Evolutionary conservation across 1,140 invertebrate genomes (phyloP), one percentile per base, ranked within the genome.

Genomic region (Brachionus rotundiformis): DNA sequence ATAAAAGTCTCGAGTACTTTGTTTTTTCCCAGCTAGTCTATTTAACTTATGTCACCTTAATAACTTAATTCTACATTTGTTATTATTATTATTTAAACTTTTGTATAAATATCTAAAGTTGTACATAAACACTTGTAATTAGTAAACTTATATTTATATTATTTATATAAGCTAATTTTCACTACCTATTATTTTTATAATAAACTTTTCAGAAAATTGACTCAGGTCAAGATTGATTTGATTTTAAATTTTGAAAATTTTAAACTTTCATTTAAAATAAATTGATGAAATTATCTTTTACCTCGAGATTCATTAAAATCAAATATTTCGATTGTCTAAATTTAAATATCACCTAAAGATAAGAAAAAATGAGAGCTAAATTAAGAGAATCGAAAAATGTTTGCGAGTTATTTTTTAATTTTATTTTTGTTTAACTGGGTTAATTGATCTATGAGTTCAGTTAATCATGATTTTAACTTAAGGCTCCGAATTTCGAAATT

Each of bases 381-480:
- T 54, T 54, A 8, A 54, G 47, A 54, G 19, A 19, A 19, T 54
- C 1, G n/a, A 54, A 54, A 54, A 54, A 54, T 54, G 39, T 49
- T 54, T 36, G 29, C 33, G 29, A 36, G 31, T 68, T 68, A 19
- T 39, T 68, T 68, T 68, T 68, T 19, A 27, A 27, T 33, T 36
- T 68, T 2, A 13, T 36, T 36, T 68, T n/a, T 19, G 29, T 19
- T 36, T 68, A 16, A 68, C 63, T 68, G 63, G 63, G 63, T 68
- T 68, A 68, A 68, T 68, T 68, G 29, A 36, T 29, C 33, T 54
- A n/a, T 54, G 19, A 54, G 47, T 54, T 54, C 47, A 54, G 47
- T 54, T 54, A 54, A 54, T 54, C 47, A 19, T 25, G 47, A 54
- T 54, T 54, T 54, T 54, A 19, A 19, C 47, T 54, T 54, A 54